These are phyloP conservation scores for Alitta virens DNA, from an alignment of 2,888 invertebrate genomes.

Conservation along the genomic window DNA sequence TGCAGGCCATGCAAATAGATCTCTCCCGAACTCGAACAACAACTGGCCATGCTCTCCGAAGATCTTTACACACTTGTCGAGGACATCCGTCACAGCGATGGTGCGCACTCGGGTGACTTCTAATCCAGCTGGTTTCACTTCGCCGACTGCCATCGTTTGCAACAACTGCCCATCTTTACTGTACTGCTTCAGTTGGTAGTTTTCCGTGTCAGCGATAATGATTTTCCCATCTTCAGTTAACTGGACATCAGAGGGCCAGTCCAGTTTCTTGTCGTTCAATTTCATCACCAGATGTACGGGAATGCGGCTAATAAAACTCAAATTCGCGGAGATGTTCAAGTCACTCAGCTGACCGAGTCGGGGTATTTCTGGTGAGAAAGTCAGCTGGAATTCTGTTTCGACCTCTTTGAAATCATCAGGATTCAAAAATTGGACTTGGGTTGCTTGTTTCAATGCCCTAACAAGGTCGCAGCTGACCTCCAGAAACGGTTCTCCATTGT, in stretches of 20 bases:
- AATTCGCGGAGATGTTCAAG: constrained; percentile 10
- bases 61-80: constrained; percentile 14
- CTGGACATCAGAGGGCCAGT: constrained; percentile 12
- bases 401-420: constrained; percentile 14
- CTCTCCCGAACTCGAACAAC: constrained; percentile 8
- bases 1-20: constrained; percentile 11
- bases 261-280: constrained; percentile 3
- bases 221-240: constrained; percentile 10
- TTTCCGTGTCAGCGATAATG: constrained; percentile 12
- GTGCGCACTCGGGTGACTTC: constrained; percentile 11
- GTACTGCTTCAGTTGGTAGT: constrained; percentile 9
- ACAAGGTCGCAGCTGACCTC: constrained; percentile 6
- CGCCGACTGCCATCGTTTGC: constrained; percentile 8
- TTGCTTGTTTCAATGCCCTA: constrained; percentile 5
- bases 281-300: constrained; percentile 9
- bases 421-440: constrained; percentile 13
- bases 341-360: constrained; percentile 8
- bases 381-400: constrained; percentile 6
- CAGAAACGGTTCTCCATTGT: constrained; percentile 5
- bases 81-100: constrained; percentile 10
- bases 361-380: constrained; percentile 4
- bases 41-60: constrained; percentile 15
- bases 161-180: not conserved
- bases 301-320: constrained; percentile 8
- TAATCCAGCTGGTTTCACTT: constrained; percentile 14